Evolutionary conservation across 2,888 invertebrate species (phyloP).

Genomic region (Chrysodeixis includens): DNA sequence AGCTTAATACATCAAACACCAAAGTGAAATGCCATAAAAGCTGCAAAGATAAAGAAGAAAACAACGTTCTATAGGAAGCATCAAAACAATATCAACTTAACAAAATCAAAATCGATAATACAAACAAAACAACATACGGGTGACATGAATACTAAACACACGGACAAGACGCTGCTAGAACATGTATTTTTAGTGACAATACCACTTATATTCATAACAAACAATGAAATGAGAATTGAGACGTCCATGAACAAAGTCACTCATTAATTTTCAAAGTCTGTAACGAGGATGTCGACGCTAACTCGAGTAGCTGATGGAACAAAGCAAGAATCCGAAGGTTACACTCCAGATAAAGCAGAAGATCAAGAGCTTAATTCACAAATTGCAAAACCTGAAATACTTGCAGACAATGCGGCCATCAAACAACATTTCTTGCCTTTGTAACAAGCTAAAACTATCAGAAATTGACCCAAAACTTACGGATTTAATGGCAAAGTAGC

Average conservation of each 20-base stretch:
- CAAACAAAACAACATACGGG: constrained; percentile 54
- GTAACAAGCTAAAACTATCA: background rate
- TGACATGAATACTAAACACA: constrained; percentile 60
- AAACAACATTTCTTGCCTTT: background rate
- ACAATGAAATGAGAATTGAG: constrained; percentile 73
- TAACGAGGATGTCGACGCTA: constrained; percentile 68
- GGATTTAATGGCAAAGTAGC: background rate
- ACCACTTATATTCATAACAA: constrained; percentile 66
- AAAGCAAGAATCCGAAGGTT: constrained; percentile 51
- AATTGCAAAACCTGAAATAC: background rate
- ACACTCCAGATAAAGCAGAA: constrained; percentile 43
- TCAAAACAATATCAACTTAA: constrained; percentile 39
- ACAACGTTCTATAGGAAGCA: constrained; percentile 14
- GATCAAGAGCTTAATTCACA: constrained; percentile 19
- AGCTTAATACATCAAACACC: background rate
- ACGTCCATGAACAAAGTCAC: constrained; percentile 75
- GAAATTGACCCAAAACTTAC: background rate
- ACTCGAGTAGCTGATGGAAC: constrained; percentile 67
- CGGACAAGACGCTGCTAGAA: constrained; percentile 47
- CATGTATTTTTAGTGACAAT: constrained; percentile 61
- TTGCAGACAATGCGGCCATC: background rate
- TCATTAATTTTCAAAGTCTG: constrained; percentile 85
- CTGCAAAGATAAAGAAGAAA: constrained; percentile 6
- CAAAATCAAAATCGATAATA: constrained; percentile 50
- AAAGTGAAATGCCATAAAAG: constrained; percentile 6